phyloP scores from a whole-genome alignment of 2,888 invertebrate genomes.

The Acanthosepion pharaonis region DNA sequence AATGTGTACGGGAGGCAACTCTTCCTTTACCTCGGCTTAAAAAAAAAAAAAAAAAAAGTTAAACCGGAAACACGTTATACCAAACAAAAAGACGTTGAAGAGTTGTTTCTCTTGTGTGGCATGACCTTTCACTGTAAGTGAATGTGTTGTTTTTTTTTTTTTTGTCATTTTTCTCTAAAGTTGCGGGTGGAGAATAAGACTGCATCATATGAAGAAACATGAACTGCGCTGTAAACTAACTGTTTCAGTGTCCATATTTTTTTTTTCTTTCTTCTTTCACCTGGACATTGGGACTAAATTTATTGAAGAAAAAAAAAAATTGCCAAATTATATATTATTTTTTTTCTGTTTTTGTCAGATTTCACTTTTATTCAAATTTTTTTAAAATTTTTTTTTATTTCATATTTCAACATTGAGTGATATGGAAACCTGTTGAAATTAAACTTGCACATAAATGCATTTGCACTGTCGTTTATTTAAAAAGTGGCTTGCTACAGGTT shows the following conservation, averaged over 20 bases:
- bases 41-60: not conserved
- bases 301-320: not conserved
- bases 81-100: not conserved
- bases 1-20: not conserved
- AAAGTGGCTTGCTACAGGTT: too few relatives aligned
- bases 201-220: not conserved
- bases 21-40: not conserved
- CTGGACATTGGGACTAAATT: not conserved
- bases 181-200: not conserved
- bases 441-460: not conserved
- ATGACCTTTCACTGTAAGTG: not conserved
- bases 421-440: constrained; percentile 11
- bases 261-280: not conserved
- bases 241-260: not conserved
- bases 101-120: not conserved
- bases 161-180: not conserved
- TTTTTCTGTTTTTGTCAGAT: not conserved
- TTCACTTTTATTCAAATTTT: not conserved
- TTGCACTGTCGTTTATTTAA: not conserved
- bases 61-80: not conserved
- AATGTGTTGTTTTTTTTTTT: not conserved
- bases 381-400: not conserved
- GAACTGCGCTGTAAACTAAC: not conserved
- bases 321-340: not conserved
- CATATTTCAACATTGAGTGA: constrained; percentile 20